Evolutionary conservation across 2,888 invertebrate species (phyloP).

Genomic region (Acrobasis suavella): DNA sequence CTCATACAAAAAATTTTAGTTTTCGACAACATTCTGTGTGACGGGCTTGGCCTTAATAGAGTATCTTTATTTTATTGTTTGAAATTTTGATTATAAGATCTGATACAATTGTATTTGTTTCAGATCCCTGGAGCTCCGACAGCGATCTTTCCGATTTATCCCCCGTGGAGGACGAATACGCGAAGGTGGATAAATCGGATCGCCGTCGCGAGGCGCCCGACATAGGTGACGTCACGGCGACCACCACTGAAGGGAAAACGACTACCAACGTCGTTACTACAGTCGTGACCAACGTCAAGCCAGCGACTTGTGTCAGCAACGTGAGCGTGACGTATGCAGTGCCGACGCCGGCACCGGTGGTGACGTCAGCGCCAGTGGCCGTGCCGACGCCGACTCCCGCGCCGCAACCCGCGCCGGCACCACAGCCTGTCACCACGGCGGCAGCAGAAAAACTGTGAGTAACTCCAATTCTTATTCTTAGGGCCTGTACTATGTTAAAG

Average conservation of each 20-base stretch:
- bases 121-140: conserved; percentile 91
- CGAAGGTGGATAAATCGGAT: conserved; percentile 70
- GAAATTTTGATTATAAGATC: not conserved
- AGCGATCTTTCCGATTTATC: conserved; percentile 93
- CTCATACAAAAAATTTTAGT: too few relatives aligned
- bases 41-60: too few relatives aligned
- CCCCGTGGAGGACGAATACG: conserved; percentile 87
- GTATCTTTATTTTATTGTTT: too few relatives aligned
- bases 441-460: conserved; percentile 30
- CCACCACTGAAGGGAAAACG: conserved; percentile 42
- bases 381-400: conserved; percentile 27
- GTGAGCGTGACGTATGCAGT: conserved; percentile 14
- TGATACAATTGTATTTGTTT: conserved; percentile 19
- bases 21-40: too few relatives aligned
- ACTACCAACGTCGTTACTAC: conserved; percentile 31
- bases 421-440: conserved; percentile 32
- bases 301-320: conserved; percentile 3
- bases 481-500: too few relatives aligned
- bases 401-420: conserved; percentile 27
- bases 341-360: conserved; percentile 12
- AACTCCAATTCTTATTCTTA: not conserved
- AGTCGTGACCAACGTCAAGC: conserved; percentile 21
- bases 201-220: conserved; percentile 70
- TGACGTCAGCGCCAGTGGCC: conserved; percentile 7
- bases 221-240: conserved; percentile 70